These are phyloP conservation scores for Entomyzon cyanotis DNA, from an alignment of 2,113 vertebrate species.

Conservation along the genomic window DNA sequence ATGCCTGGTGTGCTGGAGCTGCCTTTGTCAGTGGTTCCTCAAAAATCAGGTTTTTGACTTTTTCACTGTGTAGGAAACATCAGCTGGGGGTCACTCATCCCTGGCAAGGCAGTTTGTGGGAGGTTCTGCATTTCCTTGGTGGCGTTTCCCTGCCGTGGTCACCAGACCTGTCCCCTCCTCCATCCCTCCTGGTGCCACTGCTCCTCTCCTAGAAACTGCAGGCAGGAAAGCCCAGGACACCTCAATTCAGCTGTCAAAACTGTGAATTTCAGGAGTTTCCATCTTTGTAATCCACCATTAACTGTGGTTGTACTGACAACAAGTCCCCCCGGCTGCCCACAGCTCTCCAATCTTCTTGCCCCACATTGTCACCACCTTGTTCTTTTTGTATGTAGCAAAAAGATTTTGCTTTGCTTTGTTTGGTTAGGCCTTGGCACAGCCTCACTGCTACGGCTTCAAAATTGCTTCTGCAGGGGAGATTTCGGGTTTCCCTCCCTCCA, in stretches of 20 bases:
- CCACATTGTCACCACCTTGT: rapidly evolving
- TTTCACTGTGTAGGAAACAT: background rate
- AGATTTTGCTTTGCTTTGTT: background rate
- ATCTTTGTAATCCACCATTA: background rate
- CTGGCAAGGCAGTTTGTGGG: background rate
- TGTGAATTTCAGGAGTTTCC: background rate
- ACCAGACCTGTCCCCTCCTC: background rate
- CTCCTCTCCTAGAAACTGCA: background rate
- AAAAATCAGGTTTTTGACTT: background rate
- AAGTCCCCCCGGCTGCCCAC: background rate
- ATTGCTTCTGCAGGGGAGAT: background rate
- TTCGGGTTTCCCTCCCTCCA: background rate
- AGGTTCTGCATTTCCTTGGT: background rate
- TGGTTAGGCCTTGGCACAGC: background rate
- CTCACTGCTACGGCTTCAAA: rapidly evolving
- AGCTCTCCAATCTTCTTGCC: rapidly evolving
- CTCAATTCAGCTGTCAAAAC: background rate
- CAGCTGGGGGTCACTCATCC: background rate
- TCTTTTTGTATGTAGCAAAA: background rate
- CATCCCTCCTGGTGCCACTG: background rate
- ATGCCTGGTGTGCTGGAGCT: background rate
- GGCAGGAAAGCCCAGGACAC: background rate
- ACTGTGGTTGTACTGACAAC: background rate
- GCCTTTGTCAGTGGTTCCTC: background rate
- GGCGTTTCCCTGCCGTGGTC: rapidly evolving